A percentile compares a stretch with the other conserved stretches of the same genome.
Conservation (phyloP, 1,140 invertebrate genomes). For the Helicoverpa armigera region DNA sequence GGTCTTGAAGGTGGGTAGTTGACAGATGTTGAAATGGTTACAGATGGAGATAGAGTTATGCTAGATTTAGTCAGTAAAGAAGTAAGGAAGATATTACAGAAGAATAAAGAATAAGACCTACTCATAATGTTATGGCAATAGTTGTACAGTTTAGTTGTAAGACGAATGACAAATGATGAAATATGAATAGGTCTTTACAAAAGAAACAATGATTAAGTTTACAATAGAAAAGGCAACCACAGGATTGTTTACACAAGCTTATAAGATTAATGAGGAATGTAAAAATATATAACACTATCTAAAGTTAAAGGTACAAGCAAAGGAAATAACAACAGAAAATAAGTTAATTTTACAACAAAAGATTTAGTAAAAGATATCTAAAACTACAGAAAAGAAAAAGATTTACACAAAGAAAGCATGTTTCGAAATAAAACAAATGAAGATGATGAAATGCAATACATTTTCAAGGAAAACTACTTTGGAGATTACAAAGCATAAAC, state of each 20-base stretch:
- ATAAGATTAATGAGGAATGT: not conserved
- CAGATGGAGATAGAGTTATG: not conserved
- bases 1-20: not conserved
- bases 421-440: too few relatives aligned
- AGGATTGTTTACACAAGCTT: not conserved
- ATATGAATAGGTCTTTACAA: conserved; percentile 1
- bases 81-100: not conserved
- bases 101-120: not conserved
- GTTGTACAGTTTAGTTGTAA: too few relatives aligned
- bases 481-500: too few relatives aligned
- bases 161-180: not conserved
- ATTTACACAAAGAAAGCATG: too few relatives aligned
- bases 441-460: too few relatives aligned
- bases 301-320: too few relatives aligned
- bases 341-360: too few relatives aligned
- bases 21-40: not conserved
- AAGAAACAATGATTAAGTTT: not conserved
- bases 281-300: not conserved
- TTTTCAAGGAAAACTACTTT: too few relatives aligned
- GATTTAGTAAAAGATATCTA: too few relatives aligned
- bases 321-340: too few relatives aligned
- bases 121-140: not conserved
- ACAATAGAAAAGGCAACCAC: not conserved
- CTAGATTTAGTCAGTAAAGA: not conserved
- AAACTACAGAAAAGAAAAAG: too few relatives aligned